Percentiles rank a stretch among this genome's conserved stretches.
Conservation (phyloP, 2,797 vertebrate species). For the Sebastes flavidus region DNA sequence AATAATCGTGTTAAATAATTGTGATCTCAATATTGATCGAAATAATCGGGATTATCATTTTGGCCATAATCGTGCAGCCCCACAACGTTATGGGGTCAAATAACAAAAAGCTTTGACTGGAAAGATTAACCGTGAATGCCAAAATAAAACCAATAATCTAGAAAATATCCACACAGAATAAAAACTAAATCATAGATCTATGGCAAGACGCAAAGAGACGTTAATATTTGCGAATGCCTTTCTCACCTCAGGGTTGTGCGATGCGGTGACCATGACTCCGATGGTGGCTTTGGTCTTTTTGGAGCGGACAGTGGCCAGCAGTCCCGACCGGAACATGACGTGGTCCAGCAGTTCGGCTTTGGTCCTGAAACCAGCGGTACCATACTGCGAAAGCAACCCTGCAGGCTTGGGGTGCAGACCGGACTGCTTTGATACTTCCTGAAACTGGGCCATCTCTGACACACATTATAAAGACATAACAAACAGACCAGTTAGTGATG, state of each 20-base stretch:
- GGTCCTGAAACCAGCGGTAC: slow-evolving; percentile 92
- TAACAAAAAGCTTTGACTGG: background rate
- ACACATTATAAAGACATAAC: background rate
- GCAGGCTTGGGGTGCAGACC: slow-evolving; percentile 83
- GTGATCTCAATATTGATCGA: too few species aligned
- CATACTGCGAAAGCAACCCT: slow-evolving; percentile 89
- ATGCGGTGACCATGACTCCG: slow-evolving; percentile 97
- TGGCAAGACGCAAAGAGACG: background rate
- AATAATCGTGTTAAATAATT: too few species aligned
- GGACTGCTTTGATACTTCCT: slow-evolving; percentile 80
- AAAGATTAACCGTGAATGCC: background rate
- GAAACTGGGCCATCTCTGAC: slow-evolving; percentile 84
- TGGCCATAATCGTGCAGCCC: too few species aligned
- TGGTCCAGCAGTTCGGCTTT: slow-evolving; percentile 88
- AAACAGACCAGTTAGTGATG: background rate
- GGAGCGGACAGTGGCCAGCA: slow-evolving; percentile 89
- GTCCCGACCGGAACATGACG: slow-evolving; percentile 95
- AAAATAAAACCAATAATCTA: background rate
- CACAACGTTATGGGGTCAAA: background rate
- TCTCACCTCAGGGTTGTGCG: slow-evolving; percentile 95
- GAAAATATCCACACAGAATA: background rate
- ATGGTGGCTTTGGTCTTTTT: slow-evolving; percentile 87
- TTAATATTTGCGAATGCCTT: background rate
- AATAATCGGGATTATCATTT: too few species aligned
- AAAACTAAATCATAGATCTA: background rate